phyloP scores from a whole-genome alignment of 2,888 invertebrate species.

The Sarcophaga carnaria region DNA sequence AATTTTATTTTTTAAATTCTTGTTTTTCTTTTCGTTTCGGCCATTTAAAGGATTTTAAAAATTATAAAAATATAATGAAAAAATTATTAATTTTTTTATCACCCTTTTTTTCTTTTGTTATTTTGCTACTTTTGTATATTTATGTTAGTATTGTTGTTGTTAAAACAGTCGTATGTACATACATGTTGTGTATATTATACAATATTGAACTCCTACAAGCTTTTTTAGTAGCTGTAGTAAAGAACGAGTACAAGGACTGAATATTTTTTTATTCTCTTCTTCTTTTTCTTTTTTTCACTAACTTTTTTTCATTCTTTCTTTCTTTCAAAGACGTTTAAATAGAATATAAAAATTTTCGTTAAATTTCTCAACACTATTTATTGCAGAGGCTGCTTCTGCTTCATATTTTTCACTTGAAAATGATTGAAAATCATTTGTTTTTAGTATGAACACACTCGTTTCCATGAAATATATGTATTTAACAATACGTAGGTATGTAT shows the following conservation, averaged over 20 bases:
- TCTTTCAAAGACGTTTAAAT: conserved; percentile 46
- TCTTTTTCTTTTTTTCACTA: conserved; percentile 37
- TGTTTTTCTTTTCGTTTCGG: conserved; percentile 32
- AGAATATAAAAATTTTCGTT: conserved; percentile 28
- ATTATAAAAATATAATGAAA: no score
- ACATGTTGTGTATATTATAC: conserved; percentile 68
- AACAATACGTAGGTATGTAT: no score
- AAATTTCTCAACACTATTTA: conserved; percentile 9
- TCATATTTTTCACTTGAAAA: conserved; percentile 31
- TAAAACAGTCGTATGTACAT: conserved; percentile 13
- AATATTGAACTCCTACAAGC: conserved; percentile 74
- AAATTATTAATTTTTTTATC: conserved; percentile 16
- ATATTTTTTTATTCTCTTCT: conserved; percentile 51
- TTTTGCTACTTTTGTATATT: conserved; percentile 40
- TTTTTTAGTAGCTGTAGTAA: conserved; percentile 64
- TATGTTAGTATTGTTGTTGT: conserved; percentile 18
- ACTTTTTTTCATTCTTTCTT: conserved; percentile 35
- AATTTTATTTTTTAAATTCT: neutral
- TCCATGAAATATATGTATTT: neutral
- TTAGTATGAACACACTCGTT: neutral
- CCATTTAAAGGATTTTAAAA: neutral
- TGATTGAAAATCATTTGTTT: neutral
- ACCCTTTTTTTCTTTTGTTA: conserved; percentile 5
- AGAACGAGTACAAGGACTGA: conserved; percentile 74
- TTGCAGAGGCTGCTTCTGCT: neutral